phyloP scores from a whole-genome alignment of 1,140 invertebrate species.

The Nephotettix cincticeps region DNA sequence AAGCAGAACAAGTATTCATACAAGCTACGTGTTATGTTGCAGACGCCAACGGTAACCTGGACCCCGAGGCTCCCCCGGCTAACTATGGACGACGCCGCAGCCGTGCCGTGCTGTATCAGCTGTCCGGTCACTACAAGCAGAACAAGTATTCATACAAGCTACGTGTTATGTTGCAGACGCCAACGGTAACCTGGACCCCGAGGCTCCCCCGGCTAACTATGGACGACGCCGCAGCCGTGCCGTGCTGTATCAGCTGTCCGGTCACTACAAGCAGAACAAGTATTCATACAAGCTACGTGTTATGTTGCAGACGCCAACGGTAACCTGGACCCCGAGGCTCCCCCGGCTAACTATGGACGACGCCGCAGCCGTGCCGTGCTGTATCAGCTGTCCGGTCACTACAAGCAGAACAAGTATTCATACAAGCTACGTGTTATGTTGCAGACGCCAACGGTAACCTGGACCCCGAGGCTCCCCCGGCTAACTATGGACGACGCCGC shows the following conservation, averaged over 20 bases:
- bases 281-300: no score
- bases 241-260: constrained; percentile 93
- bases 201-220: constrained; percentile 85
- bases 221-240: constrained; percentile 87
- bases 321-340: constrained; percentile 74
- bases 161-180: constrained; percentile 64
- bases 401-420: constrained; percentile 82
- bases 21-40: constrained; percentile 47
- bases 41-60: constrained; percentile 77
- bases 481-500: constrained; percentile 85
- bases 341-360: constrained; percentile 84
- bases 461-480: constrained; percentile 78
- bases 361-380: constrained; percentile 90
- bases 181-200: constrained; percentile 73
- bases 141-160: constrained; percentile 56
- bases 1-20: constrained; percentile 87
- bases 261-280: constrained; percentile 91
- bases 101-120: constrained; percentile 92
- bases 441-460: constrained; percentile 77
- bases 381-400: constrained; percentile 94
- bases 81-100: constrained; percentile 89
- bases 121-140: constrained; percentile 93
- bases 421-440: constrained; percentile 43
- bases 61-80: constrained; percentile 79
- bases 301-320: constrained; percentile 74